Percentiles rank a stretch among this genome's conserved stretches.
These are phyloP conservation scores for Otolemur crassicaudatus DNA, from an alignment of 2,797 vertebrate genomes.

Conservation along the genomic window DNA sequence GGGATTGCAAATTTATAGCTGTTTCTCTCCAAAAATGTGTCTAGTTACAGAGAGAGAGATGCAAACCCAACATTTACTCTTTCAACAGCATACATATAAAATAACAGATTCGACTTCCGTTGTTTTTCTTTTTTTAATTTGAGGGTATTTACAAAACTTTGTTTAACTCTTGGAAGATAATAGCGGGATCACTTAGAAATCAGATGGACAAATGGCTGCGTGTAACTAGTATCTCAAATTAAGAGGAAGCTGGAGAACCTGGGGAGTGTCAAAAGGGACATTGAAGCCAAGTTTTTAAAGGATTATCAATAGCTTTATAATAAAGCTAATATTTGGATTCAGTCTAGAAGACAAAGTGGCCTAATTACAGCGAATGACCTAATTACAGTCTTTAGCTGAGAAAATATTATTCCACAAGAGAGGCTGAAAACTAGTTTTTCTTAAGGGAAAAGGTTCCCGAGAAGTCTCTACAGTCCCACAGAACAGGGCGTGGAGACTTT, in stretches of 20 bases:
- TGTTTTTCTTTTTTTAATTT: neutral
- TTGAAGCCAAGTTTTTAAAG: conserved; percentile 41
- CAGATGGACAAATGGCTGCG: neutral
- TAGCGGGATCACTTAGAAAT: neutral
- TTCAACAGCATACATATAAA: neutral
- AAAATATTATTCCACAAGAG: conserved; percentile 56
- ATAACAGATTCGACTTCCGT: neutral
- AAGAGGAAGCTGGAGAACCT: neutral
- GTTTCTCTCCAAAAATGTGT: neutral
- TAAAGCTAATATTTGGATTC: conserved; percentile 54
- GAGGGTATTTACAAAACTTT: conserved; percentile 5
- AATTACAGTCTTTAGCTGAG: conserved; percentile 62
- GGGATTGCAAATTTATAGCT: neutral
- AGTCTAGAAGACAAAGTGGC: conserved; percentile 64
- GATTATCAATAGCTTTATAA: conserved; percentile 31
- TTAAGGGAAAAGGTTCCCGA: conserved; percentile 26
- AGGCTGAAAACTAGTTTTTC: conserved; percentile 59
- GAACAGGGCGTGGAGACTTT: neutral
- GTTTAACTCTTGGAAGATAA: conserved; percentile 1
- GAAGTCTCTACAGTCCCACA: neutral
- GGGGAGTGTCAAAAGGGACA: neutral
- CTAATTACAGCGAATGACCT: conserved; percentile 66
- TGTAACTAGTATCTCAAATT: neutral
- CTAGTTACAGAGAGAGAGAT: neutral
- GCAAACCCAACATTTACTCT: neutral